Percentiles rank a stretch among this genome's conserved stretches.
Conservation (phyloP, 1,140 invertebrate genomes). For the Zaprionus lachaisei region DNA sequence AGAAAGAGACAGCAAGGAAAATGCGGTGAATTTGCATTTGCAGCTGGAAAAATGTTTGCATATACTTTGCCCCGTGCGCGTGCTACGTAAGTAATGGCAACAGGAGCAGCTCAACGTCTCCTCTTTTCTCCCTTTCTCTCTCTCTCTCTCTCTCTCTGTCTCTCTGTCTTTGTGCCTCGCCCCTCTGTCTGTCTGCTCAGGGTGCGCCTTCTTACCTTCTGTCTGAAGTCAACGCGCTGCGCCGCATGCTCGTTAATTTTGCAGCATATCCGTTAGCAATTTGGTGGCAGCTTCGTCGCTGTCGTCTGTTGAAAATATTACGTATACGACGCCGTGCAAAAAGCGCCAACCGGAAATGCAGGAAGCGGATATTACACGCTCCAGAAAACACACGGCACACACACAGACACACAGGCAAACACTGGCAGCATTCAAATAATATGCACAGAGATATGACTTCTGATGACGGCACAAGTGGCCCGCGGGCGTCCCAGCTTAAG, state of each 20-base stretch:
- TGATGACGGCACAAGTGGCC: slow-evolving; percentile 53
- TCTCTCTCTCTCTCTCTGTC: neutral
- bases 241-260: slow-evolving; percentile 77
- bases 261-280: slow-evolving; percentile 80
- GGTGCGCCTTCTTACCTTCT: slow-evolving; percentile 9
- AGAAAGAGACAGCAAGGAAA: neutral
- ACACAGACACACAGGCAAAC: slow-evolving; percentile 5
- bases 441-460: slow-evolving; percentile 77
- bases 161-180: neutral
- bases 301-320: slow-evolving; percentile 57
- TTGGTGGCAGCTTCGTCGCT: slow-evolving; percentile 59
- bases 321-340: slow-evolving; percentile 52
- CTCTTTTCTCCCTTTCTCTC: neutral
- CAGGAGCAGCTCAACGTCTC: slow-evolving; percentile 2
- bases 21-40: slow-evolving; percentile 68
- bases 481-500: neutral
- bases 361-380: slow-evolving; percentile 82
- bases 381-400: slow-evolving; percentile 65
- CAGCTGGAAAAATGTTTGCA: slow-evolving; percentile 61
- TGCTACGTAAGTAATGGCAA: slow-evolving; percentile 40
- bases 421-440: slow-evolving; percentile 52
- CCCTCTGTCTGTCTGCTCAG: slow-evolving; percentile 5
- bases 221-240: slow-evolving; percentile 28
- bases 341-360: slow-evolving; percentile 76
- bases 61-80: slow-evolving; percentile 48